phyloP scores from a whole-genome alignment of 2,797 vertebrate species.

The Karalla daura region DNA sequence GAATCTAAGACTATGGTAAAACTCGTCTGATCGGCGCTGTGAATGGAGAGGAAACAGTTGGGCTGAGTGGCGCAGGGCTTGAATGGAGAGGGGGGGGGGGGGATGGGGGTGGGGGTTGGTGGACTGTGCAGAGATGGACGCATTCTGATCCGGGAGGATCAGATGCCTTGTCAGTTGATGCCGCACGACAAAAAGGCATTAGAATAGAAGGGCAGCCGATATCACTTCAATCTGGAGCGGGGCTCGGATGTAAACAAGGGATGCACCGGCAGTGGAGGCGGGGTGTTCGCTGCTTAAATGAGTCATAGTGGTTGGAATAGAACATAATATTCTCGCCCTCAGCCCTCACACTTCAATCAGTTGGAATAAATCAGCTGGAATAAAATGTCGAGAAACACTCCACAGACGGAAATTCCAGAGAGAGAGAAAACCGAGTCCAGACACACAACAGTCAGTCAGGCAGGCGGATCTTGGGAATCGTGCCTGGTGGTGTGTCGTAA shows the following conservation, averaged over 20 bases:
- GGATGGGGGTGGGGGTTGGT: too few relatives aligned
- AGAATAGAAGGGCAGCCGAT: conserved; percentile 43
- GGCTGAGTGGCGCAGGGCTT: conserved; percentile 42
- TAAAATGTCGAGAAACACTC: conserved; percentile 64
- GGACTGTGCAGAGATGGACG: conserved; percentile 37
- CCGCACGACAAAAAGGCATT: conserved; percentile 35
- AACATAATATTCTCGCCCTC: conserved; percentile 68
- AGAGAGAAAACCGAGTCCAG: conserved; percentile 69
- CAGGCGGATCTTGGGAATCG: conserved; percentile 57
- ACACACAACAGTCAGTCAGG: conserved; percentile 59
- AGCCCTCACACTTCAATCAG: conserved; percentile 69
- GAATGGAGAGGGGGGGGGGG: conserved; percentile 62
- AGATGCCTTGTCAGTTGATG: conserved; percentile 38
- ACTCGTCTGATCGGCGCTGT: conserved; percentile 52
- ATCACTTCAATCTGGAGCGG: conserved; percentile 54
- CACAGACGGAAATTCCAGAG: conserved; percentile 75
- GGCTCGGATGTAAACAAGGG: conserved; percentile 65
- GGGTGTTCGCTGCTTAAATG: conserved; percentile 62
- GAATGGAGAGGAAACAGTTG: conserved; percentile 59
- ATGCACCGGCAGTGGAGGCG: conserved; percentile 60
- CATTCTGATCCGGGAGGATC: conserved; percentile 53
- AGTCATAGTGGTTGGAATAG: conserved; percentile 71
- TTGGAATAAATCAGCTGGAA: conserved; percentile 69
- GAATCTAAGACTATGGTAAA: conserved; percentile 56
- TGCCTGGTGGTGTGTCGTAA: conserved; percentile 66